Percentiles rank a stretch among this genome's conserved stretches.
Conservation (phyloP, 2,797 vertebrate species). For the Cossypha niveicapilla region DNA sequence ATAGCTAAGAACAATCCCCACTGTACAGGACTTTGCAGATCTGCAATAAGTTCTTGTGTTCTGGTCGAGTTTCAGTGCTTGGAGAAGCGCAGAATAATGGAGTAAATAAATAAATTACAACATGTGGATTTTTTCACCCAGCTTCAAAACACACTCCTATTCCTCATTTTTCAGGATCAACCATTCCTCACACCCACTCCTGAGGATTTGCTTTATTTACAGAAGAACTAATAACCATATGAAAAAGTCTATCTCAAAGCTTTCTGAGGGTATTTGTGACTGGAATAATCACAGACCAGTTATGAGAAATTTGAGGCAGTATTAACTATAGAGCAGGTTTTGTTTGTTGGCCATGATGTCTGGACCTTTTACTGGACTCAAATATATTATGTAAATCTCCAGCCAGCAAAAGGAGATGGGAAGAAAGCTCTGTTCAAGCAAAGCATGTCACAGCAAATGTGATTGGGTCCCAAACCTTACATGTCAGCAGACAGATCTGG, state of each 20-base stretch:
- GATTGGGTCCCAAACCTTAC: not conserved
- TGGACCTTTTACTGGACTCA: not conserved
- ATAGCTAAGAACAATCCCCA: conserved; percentile 28
- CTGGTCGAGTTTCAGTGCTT: not conserved
- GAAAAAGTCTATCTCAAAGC: conserved; percentile 20
- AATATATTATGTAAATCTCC: conserved; percentile 1
- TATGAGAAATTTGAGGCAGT: conserved; percentile 3
- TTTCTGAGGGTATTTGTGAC: conserved; percentile 12
- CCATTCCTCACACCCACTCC: conserved; percentile 11
- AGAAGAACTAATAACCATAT: not conserved
- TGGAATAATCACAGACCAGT: not conserved
- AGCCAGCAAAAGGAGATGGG: not conserved
- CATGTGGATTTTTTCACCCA: not conserved
- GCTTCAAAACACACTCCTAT: not conserved
- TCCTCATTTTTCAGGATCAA: conserved; percentile 23
- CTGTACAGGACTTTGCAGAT: conserved; percentile 29
- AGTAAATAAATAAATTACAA: conserved; percentile 49
- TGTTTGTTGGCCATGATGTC: not conserved
- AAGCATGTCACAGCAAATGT: not conserved
- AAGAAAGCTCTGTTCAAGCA: not conserved
- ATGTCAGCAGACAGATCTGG: not conserved
- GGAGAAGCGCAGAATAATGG: conserved; percentile 21
- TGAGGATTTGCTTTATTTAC: conserved; percentile 37
- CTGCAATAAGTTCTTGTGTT: conserved; percentile 25
- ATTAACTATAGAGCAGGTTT: not conserved